Evolutionary conservation across 1,140 invertebrate species (phyloP), one percentile per base, ranked within the genome.

Genomic region (Bacillus rossius): DNA sequence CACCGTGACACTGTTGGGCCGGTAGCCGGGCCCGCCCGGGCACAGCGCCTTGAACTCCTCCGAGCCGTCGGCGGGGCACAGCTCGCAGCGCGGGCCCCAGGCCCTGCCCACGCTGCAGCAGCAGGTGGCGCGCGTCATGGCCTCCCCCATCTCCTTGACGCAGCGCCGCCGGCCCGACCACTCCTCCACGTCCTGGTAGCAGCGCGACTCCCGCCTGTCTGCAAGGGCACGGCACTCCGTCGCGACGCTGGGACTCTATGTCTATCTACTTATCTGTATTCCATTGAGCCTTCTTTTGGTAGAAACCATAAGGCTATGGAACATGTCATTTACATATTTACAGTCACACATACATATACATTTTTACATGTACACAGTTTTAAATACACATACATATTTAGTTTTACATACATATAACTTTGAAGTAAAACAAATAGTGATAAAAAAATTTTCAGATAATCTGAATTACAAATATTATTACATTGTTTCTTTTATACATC

Each of bases 61-160:
- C 0, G 82, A 82, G 4, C 84, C 84, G 1, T 75, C 69, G 29
- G 79, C 71, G 0, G 92, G 92, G 70, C 92, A 95, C 2, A 83
- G 65, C 67, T 93, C 89, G 74, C 92, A 94, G 43, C 80, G 76
- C 25, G 88, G 85, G 19, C 91, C 91, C 91, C 92, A 94, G 0
- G 86, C 90, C 60, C 79, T 82, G 40, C 91, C 91, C 16, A 92
- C 81, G 47, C 88, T 89, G 72, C 92, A 95, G 69, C 92, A 95
- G 68, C 92, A 95, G 1, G 88, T 84, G 0, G 91, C 84, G 71
- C 86, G 84, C 0, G 88, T 88, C 2, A 92, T 82, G 60, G 74
- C 69, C 13, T 75, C 68, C 3, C 79, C 88, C 70, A 81, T 81
- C 72, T 73, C 82, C 25, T 75, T 69, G 14, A 69, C 67, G 64